These are phyloP conservation scores for Ceratina japonica DNA, from an alignment of 1,140 invertebrate species.

Conservation along the genomic window DNA sequence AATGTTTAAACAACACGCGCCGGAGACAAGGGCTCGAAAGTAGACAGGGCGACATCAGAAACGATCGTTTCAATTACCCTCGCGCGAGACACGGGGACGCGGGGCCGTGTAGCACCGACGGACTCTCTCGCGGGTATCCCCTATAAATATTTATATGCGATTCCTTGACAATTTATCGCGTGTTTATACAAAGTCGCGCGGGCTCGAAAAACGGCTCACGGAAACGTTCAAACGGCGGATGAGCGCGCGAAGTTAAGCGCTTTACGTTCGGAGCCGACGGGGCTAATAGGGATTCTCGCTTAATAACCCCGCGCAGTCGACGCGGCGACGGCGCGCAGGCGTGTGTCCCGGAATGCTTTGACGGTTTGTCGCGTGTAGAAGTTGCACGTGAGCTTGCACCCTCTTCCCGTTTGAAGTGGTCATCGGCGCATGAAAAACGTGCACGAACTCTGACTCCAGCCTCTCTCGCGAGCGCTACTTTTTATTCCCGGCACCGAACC, in stretches of 20 bases:
- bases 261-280: slow-evolving; percentile 15
- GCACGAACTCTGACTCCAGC: not conserved
- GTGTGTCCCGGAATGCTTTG: slow-evolving; percentile 4
- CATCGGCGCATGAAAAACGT: not conserved
- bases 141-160: slow-evolving; percentile 17
- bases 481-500: too few relatives aligned
- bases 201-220: not conserved
- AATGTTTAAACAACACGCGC: not conserved
- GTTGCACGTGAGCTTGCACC: not conserved
- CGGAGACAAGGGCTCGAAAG: not conserved
- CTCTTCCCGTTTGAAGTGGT: slow-evolving; percentile 13
- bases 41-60: not conserved
- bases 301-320: not conserved
- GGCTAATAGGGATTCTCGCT: slow-evolving; percentile 46
- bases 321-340: not conserved
- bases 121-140: not conserved
- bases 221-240: not conserved
- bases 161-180: slow-evolving; percentile 13
- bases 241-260: slow-evolving; percentile 19
- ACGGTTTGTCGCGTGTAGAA: slow-evolving; percentile 19
- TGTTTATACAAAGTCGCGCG: slow-evolving; percentile 21
- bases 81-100: not conserved
- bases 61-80: slow-evolving; percentile 8
- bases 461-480: too few relatives aligned
- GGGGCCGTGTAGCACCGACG: not conserved